Evolutionary conservation across 2,888 invertebrate species (phyloP).

Genomic region (Philereme vetulata): DNA sequence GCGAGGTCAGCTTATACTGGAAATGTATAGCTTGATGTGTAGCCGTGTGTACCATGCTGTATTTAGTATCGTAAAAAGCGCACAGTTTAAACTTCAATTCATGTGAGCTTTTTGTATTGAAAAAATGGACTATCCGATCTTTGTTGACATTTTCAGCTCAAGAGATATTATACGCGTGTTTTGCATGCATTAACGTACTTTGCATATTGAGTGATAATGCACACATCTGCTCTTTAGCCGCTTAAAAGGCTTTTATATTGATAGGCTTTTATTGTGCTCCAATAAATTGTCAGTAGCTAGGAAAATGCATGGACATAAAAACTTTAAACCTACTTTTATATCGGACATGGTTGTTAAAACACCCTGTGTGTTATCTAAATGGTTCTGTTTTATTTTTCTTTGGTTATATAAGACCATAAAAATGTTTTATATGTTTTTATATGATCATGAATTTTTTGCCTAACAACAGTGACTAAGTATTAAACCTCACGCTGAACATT

Average conservation of each 20-base stretch:
- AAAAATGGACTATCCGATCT: slow-evolving; percentile 55
- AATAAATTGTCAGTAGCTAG: slow-evolving; percentile 1
- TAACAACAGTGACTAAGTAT: too few species aligned
- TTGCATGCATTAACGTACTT: slow-evolving; percentile 48
- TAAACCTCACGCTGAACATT: slow-evolving; percentile 12
- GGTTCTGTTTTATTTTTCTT: background rate
- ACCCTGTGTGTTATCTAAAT: background rate
- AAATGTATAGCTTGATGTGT: too few species aligned
- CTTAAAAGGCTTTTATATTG: slow-evolving; percentile 28
- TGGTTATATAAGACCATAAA: background rate
- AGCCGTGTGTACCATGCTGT: slow-evolving; percentile 69
- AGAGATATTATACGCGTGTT: slow-evolving; percentile 52
- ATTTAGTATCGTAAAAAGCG: slow-evolving; percentile 76
- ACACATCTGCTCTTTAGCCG: slow-evolving; percentile 34
- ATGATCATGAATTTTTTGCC: too few species aligned
- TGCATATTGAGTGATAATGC: slow-evolving; percentile 28
- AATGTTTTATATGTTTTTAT: background rate
- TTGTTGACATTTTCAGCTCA: slow-evolving; percentile 59
- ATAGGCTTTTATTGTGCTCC: slow-evolving; percentile 11
- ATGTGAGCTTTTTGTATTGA: slow-evolving; percentile 43
- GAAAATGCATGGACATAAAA: too few species aligned
- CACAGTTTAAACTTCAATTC: slow-evolving; percentile 68
- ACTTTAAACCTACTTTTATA: too few species aligned
- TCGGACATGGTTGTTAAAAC: too few species aligned
- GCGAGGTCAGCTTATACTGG: too few species aligned